Evolutionary conservation across 2,113 vertebrate genomes (phyloP).

Genomic region (Apistogramma diplotaenia): DNA sequence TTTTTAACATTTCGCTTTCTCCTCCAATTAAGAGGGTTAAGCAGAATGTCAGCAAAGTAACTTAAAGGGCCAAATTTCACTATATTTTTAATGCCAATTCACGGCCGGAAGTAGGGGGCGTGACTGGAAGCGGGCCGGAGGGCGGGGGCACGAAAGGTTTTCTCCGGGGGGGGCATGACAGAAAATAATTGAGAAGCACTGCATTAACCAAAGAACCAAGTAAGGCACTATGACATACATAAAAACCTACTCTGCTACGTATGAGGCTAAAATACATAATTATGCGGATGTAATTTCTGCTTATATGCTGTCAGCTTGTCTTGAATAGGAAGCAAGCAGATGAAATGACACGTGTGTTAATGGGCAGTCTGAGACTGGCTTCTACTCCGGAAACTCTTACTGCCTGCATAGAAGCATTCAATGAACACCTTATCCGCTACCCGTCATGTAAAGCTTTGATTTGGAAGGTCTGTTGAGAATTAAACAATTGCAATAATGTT

Average conservation of each 20-base stretch:
- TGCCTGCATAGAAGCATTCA: slow-evolving; percentile 66
- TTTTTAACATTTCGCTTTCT: too few relatives aligned
- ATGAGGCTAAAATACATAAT: neutral
- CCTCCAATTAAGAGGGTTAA: too few relatives aligned
- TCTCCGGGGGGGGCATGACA: too few relatives aligned
- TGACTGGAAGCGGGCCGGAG: too few relatives aligned
- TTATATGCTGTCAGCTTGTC: slow-evolving; percentile 32
- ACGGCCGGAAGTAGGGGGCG: too few relatives aligned
- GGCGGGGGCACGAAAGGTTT: too few relatives aligned
- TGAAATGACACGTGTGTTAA: slow-evolving; percentile 44
- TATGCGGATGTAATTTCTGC: neutral
- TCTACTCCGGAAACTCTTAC: slow-evolving; percentile 36
- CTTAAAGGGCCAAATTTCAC: too few relatives aligned
- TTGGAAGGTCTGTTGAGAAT: slow-evolving; percentile 69
- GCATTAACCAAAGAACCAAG: neutral
- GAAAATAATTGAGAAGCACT: too few relatives aligned
- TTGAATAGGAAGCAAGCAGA: slow-evolving; percentile 53
- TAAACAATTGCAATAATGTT: neutral
- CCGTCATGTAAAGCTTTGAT: slow-evolving; percentile 68
- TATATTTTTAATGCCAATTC: too few relatives aligned
- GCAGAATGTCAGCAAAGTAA: too few relatives aligned
- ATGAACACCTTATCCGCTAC: slow-evolving; percentile 68
- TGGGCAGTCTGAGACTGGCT: slow-evolving; percentile 46
- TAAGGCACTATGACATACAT: neutral
- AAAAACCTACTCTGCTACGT: neutral